Percentiles rank a stretch among this genome's conserved stretches.
Conservation (phyloP, 2,797 vertebrate species). For the Cichlasoma orientale region DNA sequence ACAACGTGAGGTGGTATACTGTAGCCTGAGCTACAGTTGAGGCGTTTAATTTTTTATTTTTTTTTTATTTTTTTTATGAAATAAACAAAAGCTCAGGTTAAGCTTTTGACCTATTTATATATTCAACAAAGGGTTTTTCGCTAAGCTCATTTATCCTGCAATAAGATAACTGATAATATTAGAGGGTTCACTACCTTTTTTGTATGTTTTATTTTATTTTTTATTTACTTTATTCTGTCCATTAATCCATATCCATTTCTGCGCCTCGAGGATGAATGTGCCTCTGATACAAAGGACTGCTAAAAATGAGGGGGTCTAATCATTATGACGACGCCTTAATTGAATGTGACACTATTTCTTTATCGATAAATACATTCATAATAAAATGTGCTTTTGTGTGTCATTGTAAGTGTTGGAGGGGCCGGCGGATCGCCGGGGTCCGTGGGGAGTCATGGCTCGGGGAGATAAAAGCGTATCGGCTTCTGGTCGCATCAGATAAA, state of each 20-base stretch:
- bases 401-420: slow-evolving; percentile 18
- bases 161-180: slow-evolving; percentile 48
- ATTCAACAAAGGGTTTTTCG: slow-evolving; percentile 24
- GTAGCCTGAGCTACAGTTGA: slow-evolving; percentile 55
- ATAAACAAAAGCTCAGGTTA: slow-evolving; percentile 72
- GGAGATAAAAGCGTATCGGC: slow-evolving; percentile 73
- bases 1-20: slow-evolving; percentile 60
- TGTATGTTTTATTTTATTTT: neutral
- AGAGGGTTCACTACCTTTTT: neutral
- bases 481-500: slow-evolving; percentile 75
- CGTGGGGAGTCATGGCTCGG: slow-evolving; percentile 62
- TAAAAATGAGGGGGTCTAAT: slow-evolving; percentile 36
- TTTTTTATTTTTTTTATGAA: slow-evolving; percentile 33
- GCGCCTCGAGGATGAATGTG: slow-evolving; percentile 21
- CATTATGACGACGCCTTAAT: slow-evolving; percentile 49
- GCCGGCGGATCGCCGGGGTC: slow-evolving; percentile 55
- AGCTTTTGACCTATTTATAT: slow-evolving; percentile 65
- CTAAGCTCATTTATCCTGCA: slow-evolving; percentile 48
- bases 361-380: slow-evolving; percentile 21
- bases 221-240: slow-evolving; percentile 6
- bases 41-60: slow-evolving; percentile 52
- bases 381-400: slow-evolving; percentile 10
- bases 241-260: slow-evolving; percentile 41
- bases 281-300: slow-evolving; percentile 14
- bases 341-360: slow-evolving; percentile 35